A percentile compares a stretch with the other conserved stretches of the same genome.
Evolutionary conservation across 2,797 vertebrate species (phyloP).

Genomic region (Halcyon leucocephala): DNA sequence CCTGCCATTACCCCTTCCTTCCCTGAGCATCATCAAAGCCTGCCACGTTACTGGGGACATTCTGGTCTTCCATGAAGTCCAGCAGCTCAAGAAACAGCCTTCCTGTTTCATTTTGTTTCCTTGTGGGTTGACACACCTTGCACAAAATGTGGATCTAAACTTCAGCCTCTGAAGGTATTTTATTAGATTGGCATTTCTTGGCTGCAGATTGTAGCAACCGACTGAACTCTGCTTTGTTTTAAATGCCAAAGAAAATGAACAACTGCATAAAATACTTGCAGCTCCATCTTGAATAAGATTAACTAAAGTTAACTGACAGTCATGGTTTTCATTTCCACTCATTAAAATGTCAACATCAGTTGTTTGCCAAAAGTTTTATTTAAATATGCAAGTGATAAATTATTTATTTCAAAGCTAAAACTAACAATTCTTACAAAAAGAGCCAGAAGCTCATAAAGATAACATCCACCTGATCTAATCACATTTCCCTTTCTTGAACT

Average conservation of each 20-base stretch:
- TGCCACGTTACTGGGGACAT: accelerated
- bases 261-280: background rate
- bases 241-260: background rate
- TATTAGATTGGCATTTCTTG: background rate
- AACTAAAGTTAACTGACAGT: background rate
- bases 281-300: background rate
- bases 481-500: slow-evolving; percentile 1
- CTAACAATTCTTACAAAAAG: slow-evolving; percentile 12
- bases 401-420: slow-evolving; percentile 14
- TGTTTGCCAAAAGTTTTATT: background rate
- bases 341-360: background rate
- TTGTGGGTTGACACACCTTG: background rate
- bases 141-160: background rate
- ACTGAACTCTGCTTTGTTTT: background rate
- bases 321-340: background rate
- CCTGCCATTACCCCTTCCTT: accelerated
- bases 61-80: accelerated
- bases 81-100: background rate
- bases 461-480: slow-evolving; percentile 18
- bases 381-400: background rate
- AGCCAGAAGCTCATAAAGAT: background rate
- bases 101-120: background rate
- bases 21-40: background rate
- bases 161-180: background rate
- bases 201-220: background rate